Evolutionary conservation across 1,140 invertebrate species (phyloP).

Genomic region (Stegodyphus mimosarum): DNA sequence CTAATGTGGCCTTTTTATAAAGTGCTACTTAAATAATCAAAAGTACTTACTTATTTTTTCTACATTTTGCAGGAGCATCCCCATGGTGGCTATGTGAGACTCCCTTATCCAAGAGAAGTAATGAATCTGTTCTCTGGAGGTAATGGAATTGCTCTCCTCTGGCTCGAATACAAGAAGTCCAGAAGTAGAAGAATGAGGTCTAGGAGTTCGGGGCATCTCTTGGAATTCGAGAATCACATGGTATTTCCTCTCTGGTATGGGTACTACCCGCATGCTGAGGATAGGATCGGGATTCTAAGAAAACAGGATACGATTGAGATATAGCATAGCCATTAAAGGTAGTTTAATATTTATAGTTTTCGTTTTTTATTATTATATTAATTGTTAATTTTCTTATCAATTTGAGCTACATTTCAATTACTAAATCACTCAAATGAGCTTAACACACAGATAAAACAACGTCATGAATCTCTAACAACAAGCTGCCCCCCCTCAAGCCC

Average conservation of each 20-base stretch:
- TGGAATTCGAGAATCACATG: slow-evolving; percentile 49
- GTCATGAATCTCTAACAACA: too few relatives aligned
- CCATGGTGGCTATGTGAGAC: slow-evolving; percentile 18
- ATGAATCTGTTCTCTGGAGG: neutral
- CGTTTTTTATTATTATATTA: too few relatives aligned
- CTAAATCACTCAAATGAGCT: too few relatives aligned
- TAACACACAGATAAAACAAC: too few relatives aligned
- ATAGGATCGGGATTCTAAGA: slow-evolving; percentile 46
- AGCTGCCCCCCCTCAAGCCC: too few relatives aligned
- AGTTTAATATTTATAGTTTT: too few relatives aligned
- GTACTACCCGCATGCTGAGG: slow-evolving; percentile 39
- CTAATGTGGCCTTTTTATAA: too few relatives aligned
- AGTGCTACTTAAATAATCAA: too few relatives aligned
- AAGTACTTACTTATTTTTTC: slow-evolving; percentile 32
- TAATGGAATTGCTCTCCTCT: neutral
- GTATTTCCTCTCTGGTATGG: slow-evolving; percentile 51
- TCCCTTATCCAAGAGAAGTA: slow-evolving; percentile 29
- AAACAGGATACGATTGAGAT: neutral
- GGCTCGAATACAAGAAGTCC: slow-evolving; percentile 16
- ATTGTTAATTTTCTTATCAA: too few relatives aligned
- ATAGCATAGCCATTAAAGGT: too few relatives aligned
- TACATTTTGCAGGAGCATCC: slow-evolving; percentile 35
- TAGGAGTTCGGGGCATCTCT: neutral
- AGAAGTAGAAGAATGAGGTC: slow-evolving; percentile 1
- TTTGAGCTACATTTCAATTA: too few relatives aligned